Percentiles rank a stretch among this genome's conserved stretches.
Evolutionary conservation across 2,113 vertebrate genomes (phyloP).

Genomic region (Anas platyrhynchos): DNA sequence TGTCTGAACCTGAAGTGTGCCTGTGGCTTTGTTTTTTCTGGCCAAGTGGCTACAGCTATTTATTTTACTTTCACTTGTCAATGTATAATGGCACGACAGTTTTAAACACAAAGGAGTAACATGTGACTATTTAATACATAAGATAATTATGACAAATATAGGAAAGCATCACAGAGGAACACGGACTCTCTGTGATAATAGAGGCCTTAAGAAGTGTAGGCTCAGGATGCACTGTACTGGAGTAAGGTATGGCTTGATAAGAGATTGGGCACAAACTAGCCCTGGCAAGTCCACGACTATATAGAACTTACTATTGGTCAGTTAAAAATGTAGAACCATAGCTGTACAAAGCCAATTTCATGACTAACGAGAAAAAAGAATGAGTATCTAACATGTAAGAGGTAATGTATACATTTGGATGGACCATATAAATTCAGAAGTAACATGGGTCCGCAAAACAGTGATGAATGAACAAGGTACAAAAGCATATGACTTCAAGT

Average conservation of each 20-base stretch:
- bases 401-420: not conserved
- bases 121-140: not conserved
- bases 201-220: not conserved
- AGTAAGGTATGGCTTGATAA: not conserved
- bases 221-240: too few relatives aligned
- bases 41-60: not conserved
- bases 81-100: not conserved
- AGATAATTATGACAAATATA: not conserved
- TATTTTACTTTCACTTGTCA: not conserved
- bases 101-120: not conserved
- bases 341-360: not conserved
- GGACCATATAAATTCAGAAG: not conserved
- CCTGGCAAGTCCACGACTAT: not conserved
- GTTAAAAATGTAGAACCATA: not conserved
- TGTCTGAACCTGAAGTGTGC: not conserved
- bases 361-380: not conserved
- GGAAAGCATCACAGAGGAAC: not conserved
- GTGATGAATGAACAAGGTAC: not conserved
- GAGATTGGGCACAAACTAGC: not conserved
- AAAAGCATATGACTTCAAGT: not conserved
- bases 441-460: not conserved
- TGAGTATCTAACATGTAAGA: not conserved
- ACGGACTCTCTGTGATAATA: fast-evolving
- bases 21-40: not conserved
- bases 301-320: not conserved